A percentile compares a stretch with the other conserved stretches of the same genome.
Evolutionary conservation across 2,113 vertebrate species (phyloP).

Genomic region (Sarotherodon lohbergeri): DNA sequence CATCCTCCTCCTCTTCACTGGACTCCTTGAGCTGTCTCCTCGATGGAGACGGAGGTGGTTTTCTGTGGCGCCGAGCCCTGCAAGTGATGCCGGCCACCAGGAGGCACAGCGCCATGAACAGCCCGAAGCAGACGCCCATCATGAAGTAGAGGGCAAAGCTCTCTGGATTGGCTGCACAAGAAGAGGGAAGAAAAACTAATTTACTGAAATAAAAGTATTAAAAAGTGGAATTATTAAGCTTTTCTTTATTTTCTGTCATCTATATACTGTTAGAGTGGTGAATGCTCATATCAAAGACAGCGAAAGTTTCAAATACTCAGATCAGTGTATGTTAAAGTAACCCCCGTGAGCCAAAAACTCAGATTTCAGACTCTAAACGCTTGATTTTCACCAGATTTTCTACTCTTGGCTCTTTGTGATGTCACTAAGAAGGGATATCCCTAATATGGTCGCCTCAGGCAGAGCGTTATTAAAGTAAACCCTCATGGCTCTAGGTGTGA

Average conservation of each 20-base stretch:
- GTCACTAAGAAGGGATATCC: background rate
- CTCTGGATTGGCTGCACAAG: conserved; percentile 82
- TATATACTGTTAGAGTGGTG: background rate
- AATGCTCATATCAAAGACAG: background rate
- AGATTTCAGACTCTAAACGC: background rate
- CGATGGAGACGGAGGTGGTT: conserved; percentile 27
- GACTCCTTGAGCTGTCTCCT: conserved; percentile 71
- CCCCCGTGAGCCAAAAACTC: background rate
- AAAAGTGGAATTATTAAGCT: background rate
- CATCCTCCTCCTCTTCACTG: conserved; percentile 64
- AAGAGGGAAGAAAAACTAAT: background rate
- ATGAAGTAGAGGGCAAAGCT: conserved; percentile 94
- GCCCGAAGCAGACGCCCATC: conserved; percentile 89
- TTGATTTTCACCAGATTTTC: background rate
- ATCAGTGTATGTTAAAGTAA: background rate
- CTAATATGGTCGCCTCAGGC: rapidly evolving
- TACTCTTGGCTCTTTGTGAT: background rate
- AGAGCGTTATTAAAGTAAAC: rapidly evolving
- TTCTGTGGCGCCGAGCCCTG: conserved; percentile 48
- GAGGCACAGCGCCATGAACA: conserved; percentile 88
- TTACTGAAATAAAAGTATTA: background rate
- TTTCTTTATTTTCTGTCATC: background rate
- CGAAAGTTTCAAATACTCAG: background rate
- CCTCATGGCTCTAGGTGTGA: rapidly evolving
- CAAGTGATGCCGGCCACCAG: conserved; percentile 86